These are phyloP conservation scores for Burhinus oedicnemus DNA, from an alignment of 2,113 vertebrate species.

Conservation along the genomic window DNA sequence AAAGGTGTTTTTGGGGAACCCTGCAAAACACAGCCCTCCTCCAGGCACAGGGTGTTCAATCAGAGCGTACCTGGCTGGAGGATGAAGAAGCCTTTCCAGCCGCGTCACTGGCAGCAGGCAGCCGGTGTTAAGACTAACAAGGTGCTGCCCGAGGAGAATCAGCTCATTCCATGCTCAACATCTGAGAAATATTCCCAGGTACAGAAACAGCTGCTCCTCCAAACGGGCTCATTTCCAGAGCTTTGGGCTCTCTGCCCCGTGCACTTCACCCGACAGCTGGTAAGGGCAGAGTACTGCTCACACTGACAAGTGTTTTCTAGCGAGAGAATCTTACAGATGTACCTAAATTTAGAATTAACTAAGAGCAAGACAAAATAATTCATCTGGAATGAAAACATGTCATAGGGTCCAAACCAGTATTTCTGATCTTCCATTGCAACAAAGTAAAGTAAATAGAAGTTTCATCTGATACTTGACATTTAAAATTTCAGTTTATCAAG, in stretches of 20 bases:
- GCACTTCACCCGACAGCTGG: not conserved
- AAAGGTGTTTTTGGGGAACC: not conserved
- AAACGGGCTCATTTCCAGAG: not conserved
- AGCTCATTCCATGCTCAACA: not conserved
- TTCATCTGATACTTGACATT: not conserved
- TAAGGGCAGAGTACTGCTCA: not conserved
- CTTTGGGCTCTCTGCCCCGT: not conserved
- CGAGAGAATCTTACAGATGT: not conserved
- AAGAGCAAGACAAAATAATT: not conserved
- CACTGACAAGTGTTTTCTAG: not conserved
- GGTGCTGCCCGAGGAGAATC: not conserved
- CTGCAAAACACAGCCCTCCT: not conserved
- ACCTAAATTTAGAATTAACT: not conserved
- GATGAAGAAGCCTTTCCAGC: not conserved
- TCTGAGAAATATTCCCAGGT: not conserved
- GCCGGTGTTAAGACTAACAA: not conserved
- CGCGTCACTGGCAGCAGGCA: accelerated
- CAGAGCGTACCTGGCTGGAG: not conserved
- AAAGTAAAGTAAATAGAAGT: not conserved
- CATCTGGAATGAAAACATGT: not conserved
- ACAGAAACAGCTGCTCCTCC: not conserved
- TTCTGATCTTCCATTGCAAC: not conserved
- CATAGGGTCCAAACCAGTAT: not conserved
- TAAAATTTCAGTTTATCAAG: not conserved
- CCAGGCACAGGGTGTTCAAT: not conserved